These are phyloP conservation scores for Noctua pronuba DNA, from an alignment of 2,888 invertebrate species.

Conservation along the genomic window DNA sequence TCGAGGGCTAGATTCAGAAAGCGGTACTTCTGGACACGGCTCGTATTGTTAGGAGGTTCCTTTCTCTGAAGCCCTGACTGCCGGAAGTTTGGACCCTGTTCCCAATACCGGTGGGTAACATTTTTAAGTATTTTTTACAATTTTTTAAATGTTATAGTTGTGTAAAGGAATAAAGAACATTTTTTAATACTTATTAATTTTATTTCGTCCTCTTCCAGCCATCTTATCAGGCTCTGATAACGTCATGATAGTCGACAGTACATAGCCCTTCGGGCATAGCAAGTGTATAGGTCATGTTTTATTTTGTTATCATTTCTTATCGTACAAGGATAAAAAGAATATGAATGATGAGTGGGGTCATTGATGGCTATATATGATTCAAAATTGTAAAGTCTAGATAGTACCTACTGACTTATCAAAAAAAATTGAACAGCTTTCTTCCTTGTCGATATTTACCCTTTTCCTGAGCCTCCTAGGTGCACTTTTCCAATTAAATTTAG, in stretches of 20 bases:
- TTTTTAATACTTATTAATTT: not conserved
- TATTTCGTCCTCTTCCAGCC: not conserved
- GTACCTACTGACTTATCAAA: not conserved
- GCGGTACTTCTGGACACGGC: not conserved
- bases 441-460: not conserved
- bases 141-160: not conserved
- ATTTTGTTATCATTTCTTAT: constrained; percentile 22
- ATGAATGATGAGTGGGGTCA: not conserved
- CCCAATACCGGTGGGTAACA: not conserved
- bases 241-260: not conserved
- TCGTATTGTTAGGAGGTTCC: not conserved
- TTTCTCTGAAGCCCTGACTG: not conserved
- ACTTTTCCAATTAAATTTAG: not conserved
- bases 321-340: constrained; percentile 2
- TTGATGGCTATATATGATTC: not conserved
- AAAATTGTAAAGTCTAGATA: not conserved
- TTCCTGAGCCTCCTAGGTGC: not conserved
- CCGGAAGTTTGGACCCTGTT: not conserved
- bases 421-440: not conserved
- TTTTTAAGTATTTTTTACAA: not conserved
- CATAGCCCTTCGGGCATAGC: not conserved
- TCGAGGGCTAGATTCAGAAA: not conserved
- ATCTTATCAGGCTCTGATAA: constrained; percentile 14
- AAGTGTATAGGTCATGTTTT: constrained; percentile 4
- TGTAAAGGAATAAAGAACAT: not conserved